Evolutionary conservation across 2,888 invertebrate genomes (phyloP).

Genomic region (Scrobipalpa atriplicella): DNA sequence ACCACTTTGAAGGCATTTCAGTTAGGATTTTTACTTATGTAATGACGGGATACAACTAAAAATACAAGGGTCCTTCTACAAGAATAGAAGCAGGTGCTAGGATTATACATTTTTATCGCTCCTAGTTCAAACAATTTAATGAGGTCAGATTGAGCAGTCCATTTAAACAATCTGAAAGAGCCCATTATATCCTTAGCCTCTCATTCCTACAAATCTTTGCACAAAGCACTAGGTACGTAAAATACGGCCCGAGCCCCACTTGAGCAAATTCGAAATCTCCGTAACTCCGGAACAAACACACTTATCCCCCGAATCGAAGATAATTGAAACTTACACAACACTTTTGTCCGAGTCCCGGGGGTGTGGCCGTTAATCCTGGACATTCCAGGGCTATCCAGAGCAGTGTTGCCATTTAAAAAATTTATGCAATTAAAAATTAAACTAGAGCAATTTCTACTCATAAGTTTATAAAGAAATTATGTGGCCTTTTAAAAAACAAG

Average conservation of each 20-base stretch:
- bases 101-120: too few species aligned
- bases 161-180: background rate
- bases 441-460: too few species aligned
- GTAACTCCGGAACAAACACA: slow-evolving; percentile 20
- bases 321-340: slow-evolving; percentile 29
- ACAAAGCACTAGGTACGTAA: background rate
- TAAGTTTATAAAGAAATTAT: too few species aligned
- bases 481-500: too few species aligned
- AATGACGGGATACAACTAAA: too few species aligned
- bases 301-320: slow-evolving; percentile 25
- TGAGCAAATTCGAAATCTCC: slow-evolving; percentile 18
- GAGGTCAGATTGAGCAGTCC: background rate
- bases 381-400: slow-evolving; percentile 1
- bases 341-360: slow-evolving; percentile 26
- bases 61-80: too few species aligned
- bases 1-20: too few species aligned
- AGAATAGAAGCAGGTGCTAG: too few species aligned
- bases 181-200: background rate
- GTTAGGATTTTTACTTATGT: too few species aligned
- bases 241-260: background rate
- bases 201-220: background rate
- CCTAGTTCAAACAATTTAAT: background rate
- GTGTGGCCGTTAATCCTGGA: slow-evolving; percentile 39
- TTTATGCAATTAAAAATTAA: background rate
- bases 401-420: background rate